Conservation (phyloP, 2,888 invertebrate genomes). For the Ophion costatus region DNA sequence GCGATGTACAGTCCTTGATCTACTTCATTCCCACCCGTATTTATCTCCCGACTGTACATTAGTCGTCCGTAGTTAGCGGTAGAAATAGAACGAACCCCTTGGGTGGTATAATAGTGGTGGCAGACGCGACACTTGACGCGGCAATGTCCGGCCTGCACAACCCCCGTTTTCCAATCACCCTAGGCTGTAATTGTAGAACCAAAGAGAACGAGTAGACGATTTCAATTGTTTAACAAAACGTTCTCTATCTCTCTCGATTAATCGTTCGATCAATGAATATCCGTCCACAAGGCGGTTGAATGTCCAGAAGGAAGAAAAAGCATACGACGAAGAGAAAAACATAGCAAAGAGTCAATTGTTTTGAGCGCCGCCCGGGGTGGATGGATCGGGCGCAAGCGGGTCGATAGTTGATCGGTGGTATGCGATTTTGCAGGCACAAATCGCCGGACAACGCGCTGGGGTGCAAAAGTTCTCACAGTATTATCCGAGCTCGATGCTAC, state of each 20-base stretch:
- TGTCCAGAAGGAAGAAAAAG: constrained; percentile 1
- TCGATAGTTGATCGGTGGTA: constrained; percentile 82
- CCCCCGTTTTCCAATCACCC: constrained; percentile 79
- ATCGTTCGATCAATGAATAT: neutral
- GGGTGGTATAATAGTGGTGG: constrained; percentile 39
- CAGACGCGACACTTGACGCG: constrained; percentile 66
- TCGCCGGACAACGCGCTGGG: constrained; percentile 83
- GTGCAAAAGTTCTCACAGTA: constrained; percentile 89
- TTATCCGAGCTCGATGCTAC: constrained; percentile 96
- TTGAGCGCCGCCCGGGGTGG: constrained; percentile 73
- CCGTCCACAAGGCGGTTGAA: neutral
- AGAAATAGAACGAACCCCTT: neutral
- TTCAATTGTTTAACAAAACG: neutral
- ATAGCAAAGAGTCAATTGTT: constrained; percentile 28
- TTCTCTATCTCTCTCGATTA: neutral
- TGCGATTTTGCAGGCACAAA: constrained; percentile 84
- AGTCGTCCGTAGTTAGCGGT: constrained; percentile 12
- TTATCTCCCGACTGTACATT: neutral
- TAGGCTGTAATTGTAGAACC: constrained; percentile 64
- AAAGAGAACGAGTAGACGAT: constrained; percentile 18
- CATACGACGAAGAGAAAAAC: neutral
- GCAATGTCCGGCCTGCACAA: constrained; percentile 72
- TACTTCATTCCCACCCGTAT: neutral
- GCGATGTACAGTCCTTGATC: neutral
- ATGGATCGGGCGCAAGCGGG: constrained; percentile 75